These are phyloP conservation scores for Felis chaus DNA, from an alignment of 2,113 vertebrate species.

Conservation along the genomic window DNA sequence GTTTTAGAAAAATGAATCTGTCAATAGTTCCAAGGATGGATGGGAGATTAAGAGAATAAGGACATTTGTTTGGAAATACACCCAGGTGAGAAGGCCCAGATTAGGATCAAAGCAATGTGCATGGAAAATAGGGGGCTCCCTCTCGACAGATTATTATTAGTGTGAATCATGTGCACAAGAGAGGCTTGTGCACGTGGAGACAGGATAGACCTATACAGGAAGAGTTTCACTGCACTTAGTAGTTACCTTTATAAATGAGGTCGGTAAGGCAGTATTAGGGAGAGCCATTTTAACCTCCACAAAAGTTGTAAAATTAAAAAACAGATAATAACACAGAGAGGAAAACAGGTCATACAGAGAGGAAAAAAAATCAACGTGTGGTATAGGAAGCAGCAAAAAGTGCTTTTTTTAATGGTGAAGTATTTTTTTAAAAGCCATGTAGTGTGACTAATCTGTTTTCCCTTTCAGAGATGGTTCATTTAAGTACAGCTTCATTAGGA, in stretches of 20 bases:
- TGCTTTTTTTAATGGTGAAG: background rate
- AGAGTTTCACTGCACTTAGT: background rate
- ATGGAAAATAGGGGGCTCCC: background rate
- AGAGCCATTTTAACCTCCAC: background rate
- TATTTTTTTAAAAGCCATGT: constrained; percentile 1
- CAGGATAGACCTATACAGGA: accelerated
- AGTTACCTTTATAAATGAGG: background rate
- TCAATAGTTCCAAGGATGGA: background rate
- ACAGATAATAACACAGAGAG: background rate
- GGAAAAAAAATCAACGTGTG: background rate
- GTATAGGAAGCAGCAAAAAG: background rate
- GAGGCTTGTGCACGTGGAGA: accelerated
- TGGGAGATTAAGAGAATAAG: background rate
- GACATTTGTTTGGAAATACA: background rate
- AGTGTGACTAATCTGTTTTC: constrained; percentile 46
- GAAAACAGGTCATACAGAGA: no score
- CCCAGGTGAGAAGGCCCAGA: background rate
- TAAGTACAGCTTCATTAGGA: constrained; percentile 9
- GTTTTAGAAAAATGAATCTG: constrained; percentile 11
- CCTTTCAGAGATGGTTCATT: background rate
- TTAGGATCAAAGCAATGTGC: background rate
- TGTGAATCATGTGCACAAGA: background rate
- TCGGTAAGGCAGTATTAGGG: background rate
- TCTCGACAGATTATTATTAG: accelerated
- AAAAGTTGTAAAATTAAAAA: constrained; percentile 29